These are phyloP conservation scores for Ceyx erithaca DNA, from an alignment of 2,797 vertebrate species.

Conservation along the genomic window DNA sequence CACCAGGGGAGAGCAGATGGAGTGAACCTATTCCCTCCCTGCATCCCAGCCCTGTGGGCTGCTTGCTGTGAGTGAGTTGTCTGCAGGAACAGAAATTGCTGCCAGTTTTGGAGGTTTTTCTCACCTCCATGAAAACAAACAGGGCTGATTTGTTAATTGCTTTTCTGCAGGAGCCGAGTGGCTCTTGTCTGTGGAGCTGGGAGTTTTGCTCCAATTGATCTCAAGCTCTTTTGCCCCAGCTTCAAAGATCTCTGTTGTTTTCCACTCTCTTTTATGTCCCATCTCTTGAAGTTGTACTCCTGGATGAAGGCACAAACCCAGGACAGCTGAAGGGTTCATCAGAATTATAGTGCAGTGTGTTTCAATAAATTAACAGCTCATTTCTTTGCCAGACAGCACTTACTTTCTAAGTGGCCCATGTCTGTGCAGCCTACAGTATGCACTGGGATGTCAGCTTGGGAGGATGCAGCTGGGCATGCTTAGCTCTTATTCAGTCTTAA, in stretches of 20 bases:
- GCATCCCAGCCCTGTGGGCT: fast-evolving
- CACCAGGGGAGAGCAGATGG: not conserved
- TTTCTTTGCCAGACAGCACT: conserved; percentile 22
- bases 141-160: not conserved
- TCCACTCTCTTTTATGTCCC: conserved; percentile 11
- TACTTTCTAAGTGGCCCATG: not conserved
- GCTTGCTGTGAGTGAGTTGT: not conserved
- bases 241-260: conserved; percentile 43
- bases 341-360: conserved; percentile 14
- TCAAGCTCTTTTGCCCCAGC: not conserved
- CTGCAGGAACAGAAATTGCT: not conserved
- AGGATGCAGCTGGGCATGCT: fast-evolving
- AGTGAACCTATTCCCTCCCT: not conserved
- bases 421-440: not conserved
- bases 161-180: not conserved
- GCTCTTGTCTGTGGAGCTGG: fast-evolving
- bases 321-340: not conserved
- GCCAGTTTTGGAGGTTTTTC: not conserved
- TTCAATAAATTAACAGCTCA: conserved; percentile 10
- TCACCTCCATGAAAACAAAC: not conserved
- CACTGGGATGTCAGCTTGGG: not conserved
- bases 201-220: fast-evolving
- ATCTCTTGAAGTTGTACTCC: conserved; percentile 4
- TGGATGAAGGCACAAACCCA: not conserved
- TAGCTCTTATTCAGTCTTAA: not conserved